Evolutionary conservation across 2,113 vertebrate genomes (phyloP), one percentile per base, ranked within the genome.

Genomic region (Gobiocypris rarus): DNA sequence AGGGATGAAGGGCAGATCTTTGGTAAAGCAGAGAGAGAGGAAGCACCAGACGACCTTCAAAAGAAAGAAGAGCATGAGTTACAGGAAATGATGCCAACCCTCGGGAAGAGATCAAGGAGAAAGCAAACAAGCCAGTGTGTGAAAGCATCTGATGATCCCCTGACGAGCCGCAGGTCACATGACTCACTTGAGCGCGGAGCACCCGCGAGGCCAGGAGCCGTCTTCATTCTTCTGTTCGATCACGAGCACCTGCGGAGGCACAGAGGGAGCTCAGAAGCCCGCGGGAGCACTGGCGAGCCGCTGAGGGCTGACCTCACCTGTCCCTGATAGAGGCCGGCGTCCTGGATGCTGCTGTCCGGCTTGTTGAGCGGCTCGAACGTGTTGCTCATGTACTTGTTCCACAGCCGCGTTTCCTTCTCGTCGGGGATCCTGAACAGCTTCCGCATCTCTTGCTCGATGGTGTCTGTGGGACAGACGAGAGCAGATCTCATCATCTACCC

Each of bases 321-420:
- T 91, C 97, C 97, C 90, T 99, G 98, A 90, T 98, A 99, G 88
- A 99, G 96, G 74, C 98, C 98, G 73, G 97, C 97, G 82, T 99
- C 98, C 87, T 99, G 98, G 89, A 99, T 98, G 86, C 97, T 99
- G 94, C 97, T 99, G 90, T 99, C 98, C 8, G 96, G 98, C 89
- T 99, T 99, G 94, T 97, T 98, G 88, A 99, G 92, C 78, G 97
- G 98, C 93, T 99, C 98, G 88, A 99, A 99, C 82, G 98, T 99
- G 93, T 99, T 99, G 96, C 96, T 98, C 97, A 99, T 98, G 91
- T 98, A 99, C 92, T 97, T 96, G 93, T 99, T 99, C 98, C 98
- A 99, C 91, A 99, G 91, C 90, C 98, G 94, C 89, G 97, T 99
- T 92, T 99, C 98, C 92, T 96, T 98, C 92, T 98, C 97, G 85